A percentile compares a stretch with the other conserved stretches of the same genome.
Evolutionary conservation across 2,113 vertebrate species (phyloP).

Genomic region (Campylorhamphus procurvoides): DNA sequence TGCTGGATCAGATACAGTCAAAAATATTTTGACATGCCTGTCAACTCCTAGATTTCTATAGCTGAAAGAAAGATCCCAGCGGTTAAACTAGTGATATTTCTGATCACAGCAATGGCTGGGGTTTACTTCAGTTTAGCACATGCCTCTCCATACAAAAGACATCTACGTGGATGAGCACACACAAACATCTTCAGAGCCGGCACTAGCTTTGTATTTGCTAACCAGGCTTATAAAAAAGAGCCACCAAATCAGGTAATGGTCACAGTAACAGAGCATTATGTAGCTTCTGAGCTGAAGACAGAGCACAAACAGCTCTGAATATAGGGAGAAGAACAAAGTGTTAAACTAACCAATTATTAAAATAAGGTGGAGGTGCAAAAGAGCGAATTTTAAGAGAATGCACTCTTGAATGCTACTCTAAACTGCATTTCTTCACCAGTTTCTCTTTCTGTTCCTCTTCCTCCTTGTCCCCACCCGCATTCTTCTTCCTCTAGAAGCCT

Average conservation of each 20-base stretch:
- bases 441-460: neutral
- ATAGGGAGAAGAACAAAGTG: rapidly evolving
- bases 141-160: neutral
- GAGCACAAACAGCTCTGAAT: neutral
- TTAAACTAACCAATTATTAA: neutral
- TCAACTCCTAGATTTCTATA: neutral
- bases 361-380: neutral
- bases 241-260: neutral
- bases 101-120: neutral
- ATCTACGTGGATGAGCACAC: rapidly evolving
- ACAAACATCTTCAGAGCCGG: neutral
- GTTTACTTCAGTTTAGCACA: neutral
- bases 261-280: neutral
- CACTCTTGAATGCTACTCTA: neutral
- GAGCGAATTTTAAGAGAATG: neutral
- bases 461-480: neutral
- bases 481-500: neutral
- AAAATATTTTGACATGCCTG: neutral
- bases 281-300: neutral
- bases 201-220: neutral
- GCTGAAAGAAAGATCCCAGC: neutral
- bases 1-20: neutral
- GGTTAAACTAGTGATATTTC: neutral
- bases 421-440: neutral
- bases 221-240: neutral